Evolutionary conservation across 2,113 vertebrate species (phyloP), one percentile per base, ranked within the genome.

Genomic region (Progne subis): DNA sequence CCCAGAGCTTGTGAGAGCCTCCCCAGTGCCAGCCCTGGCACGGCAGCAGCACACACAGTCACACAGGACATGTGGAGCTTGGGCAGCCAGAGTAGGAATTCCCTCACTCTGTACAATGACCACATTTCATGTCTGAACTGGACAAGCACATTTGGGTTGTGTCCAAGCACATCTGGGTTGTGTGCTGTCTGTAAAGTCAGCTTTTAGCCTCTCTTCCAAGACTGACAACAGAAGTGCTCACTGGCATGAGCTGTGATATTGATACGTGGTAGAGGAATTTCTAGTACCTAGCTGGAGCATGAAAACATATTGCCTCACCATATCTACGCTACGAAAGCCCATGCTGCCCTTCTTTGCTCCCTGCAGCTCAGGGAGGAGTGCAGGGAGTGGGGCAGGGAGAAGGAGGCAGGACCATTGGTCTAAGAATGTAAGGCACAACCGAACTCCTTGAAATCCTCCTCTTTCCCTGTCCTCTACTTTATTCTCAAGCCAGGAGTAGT

Each of bases 401-500:
- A 92, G 88, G 24, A 94, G 57, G n/a, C 6, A 94, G 43, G 56
- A 59, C 26, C 75, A 39, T 59, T 94, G 34, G 41, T 86, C 24
- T 82, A 80, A 81, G 56, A 89, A 63, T 6, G 1, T 81, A 39
- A 83, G 18, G 46, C 39, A 70, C 29, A 77, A 67, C 24, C 68
- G 81, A 92, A 74, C 19, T 20, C 64, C 67, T 82, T 79, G 60
- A 68, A 84, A 74, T 67, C 20, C 29, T 91, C 41, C 37, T 86
- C 67, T 70, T 74, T 87, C 55, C 32, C 29, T 64, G 23, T 67
- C n/a, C 50, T 86, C 70, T 69, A 39, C 94, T 92, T 95, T 95
- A 86, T 95, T 96, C 94, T 94, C 67, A 47, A 93, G 94, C 92
- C 96, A 97, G 92, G 65, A 92, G 79, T 29, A 86, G 68, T 93